Percentiles rank a stretch among this genome's conserved stretches.
These are phyloP conservation scores for Lasioglossum pauxillum DNA, from an alignment of 2,888 invertebrate species.

Conservation along the genomic window DNA sequence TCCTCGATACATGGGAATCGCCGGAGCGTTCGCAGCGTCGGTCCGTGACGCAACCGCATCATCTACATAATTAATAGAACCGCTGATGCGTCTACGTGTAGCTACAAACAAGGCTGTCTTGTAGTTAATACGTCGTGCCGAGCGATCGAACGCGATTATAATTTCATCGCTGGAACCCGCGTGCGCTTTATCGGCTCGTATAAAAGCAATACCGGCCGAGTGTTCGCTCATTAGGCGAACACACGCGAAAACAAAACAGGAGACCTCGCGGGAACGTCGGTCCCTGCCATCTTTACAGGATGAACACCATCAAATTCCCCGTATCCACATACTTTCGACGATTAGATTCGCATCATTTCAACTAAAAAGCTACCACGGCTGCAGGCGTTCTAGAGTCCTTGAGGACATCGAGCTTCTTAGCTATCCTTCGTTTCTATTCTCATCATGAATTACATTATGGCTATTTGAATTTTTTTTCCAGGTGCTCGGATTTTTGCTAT, in stretches of 20 bases:
- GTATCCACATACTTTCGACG: background rate
- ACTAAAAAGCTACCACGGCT: background rate
- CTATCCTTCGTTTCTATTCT: too few species aligned
- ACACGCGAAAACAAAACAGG: slow-evolving; percentile 47
- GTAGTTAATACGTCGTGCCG: slow-evolving; percentile 77
- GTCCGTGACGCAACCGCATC: slow-evolving; percentile 61
- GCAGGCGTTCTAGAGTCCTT: background rate
- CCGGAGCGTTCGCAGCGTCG: slow-evolving; percentile 37
- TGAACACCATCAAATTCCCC: background rate
- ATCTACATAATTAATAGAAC: slow-evolving; percentile 78
- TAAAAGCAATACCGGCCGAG: slow-evolving; percentile 51
- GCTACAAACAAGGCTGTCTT: slow-evolving; percentile 78
- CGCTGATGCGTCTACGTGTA: slow-evolving; percentile 76
- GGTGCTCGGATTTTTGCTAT: rapidly evolving
- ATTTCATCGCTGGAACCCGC: slow-evolving; percentile 77
- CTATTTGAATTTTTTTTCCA: background rate
- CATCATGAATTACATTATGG: background rate
- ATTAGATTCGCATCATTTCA: background rate
- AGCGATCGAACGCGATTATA: slow-evolving; percentile 77
- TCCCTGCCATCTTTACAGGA: background rate
- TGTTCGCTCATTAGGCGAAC: slow-evolving; percentile 31
- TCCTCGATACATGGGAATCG: slow-evolving; percentile 47
- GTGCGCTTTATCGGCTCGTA: slow-evolving; percentile 68
- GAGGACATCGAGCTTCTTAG: background rate
- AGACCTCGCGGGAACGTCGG: background rate